Evolutionary conservation across 2,113 vertebrate species (phyloP), one percentile per base, ranked within the genome.

Genomic region (Lepus americanus): DNA sequence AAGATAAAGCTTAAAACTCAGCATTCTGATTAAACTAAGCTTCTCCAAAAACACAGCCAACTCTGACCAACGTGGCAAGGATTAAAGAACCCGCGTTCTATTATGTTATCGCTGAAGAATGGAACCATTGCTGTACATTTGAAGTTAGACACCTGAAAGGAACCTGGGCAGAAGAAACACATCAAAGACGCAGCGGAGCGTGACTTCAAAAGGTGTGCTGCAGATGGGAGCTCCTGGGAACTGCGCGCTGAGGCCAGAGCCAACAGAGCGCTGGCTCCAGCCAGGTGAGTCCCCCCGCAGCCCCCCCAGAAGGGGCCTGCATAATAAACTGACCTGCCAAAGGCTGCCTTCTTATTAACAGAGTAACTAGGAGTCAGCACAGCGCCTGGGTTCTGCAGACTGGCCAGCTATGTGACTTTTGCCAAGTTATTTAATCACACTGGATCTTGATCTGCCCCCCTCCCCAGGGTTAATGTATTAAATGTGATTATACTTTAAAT

Each of bases 91-190:
- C 63, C 31, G 9, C 19, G 78, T 70, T 93, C 72, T 79, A 96
- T 87, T 93, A 84, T 73, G 63, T 27, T 73, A 78, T 55, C 4
- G 17, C 87, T 72, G 25, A 94, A 94, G 81, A 97, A 94, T 85
- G 90, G 92, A 69, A 59, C 85, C 95, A 79, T 94, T 78, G 33
- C 87, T 77, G 81, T 93, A 82, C 90, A 96, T 90, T 39, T 95
- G 66, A 94, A 96, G 89, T 90, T n/a, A 72, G 95, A 97, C 92
- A 96, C 95, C 96, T 94, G 87, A 97, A 96, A 95, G 95, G 77
- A 94, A 93, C 95, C 81, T 93, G 59, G 53, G 49, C 91, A 95
- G 85, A 82, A 82, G 95, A 93, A 97, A 96, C 89, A 91, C 93
- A 96, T 96, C 96, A 96, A 92, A 96, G 96, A 69, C 33, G 61